Evolutionary conservation across 2,888 invertebrate genomes (phyloP), one percentile per base, ranked within the genome.

Genomic region (Dendrolimus pini): DNA sequence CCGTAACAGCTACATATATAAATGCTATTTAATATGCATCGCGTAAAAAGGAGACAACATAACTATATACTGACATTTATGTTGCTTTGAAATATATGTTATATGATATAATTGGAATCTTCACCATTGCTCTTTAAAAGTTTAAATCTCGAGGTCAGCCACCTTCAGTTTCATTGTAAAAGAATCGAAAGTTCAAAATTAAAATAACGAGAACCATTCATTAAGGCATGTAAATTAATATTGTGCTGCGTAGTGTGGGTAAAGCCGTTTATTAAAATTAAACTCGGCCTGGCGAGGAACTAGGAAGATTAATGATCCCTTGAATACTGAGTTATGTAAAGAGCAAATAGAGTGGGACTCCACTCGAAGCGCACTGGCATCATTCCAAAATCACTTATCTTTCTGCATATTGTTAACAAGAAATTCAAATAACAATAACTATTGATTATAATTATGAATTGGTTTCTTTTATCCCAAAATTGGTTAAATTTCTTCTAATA

Each of bases 251-350:
- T 76, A 75, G 79, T 81, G 80, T 78, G 78, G 80, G 74, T 78
- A 76, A 81, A 83, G 80, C 82, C 85, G 87, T 89, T 89, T 88
- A 89, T 89, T 89, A 88, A 89, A 88, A 89, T 89, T 86, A 86
- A 89, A 87, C 80, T 84, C 82, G 79, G 80, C 77, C 80, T 87
- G 84, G 86, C 86, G 81, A 84, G 82, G 83, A 84, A 86, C 87
- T 87, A 88, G 85, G 83, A 85, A 90, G 89, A 90, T 89, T 89
- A 89, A 90, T 86, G 88, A 85, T 85, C 85, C 82, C 83, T 83
- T 85, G 88, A 86, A 89, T 83, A 85, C 88, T 80, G 81, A 89
- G 88, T 87, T 89, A 89, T 87, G 89, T 87, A 87, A 88, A 88
- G 87, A 85, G 83, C 83, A 84, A 86, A 85, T 83, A 84, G 85